A percentile compares a stretch with the other conserved stretches of the same genome.
These are phyloP conservation scores for Apodemia mormo DNA, from an alignment of 2,888 invertebrate genomes.

Conservation along the genomic window DNA sequence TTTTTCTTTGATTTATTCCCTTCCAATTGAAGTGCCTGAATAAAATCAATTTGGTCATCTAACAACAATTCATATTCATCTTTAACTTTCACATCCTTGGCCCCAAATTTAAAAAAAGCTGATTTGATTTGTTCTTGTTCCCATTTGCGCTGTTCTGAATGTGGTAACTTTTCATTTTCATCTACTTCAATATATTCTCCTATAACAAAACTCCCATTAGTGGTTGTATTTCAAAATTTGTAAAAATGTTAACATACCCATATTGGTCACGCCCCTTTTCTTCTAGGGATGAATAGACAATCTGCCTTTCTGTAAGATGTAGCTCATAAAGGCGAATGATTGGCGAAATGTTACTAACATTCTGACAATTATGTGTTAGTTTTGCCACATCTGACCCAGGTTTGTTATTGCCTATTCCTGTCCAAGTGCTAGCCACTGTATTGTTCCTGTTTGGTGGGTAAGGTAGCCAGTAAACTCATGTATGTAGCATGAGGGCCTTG, in stretches of 20 bases:
- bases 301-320: background rate
- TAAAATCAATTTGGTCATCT: constrained; percentile 99
- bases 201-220: constrained; percentile 42
- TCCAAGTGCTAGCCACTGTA: too few relatives aligned
- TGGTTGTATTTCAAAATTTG: background rate
- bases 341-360: too few relatives aligned
- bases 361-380: too few relatives aligned
- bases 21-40: constrained; percentile 92
- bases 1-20: constrained; percentile 82
- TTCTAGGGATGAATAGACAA: background rate
- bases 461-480: too few relatives aligned
- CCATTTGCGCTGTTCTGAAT: constrained; percentile 96
- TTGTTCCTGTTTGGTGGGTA: too few relatives aligned
- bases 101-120: constrained; percentile 96
- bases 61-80: constrained; percentile 95
- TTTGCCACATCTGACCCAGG: too few relatives aligned
- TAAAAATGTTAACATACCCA: too few relatives aligned
- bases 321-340: constrained; percentile 1
- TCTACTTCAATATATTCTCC: constrained; percentile 92
- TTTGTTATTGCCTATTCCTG: too few relatives aligned
- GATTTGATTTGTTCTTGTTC: constrained; percentile 98
- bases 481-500: too few relatives aligned
- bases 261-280: too few relatives aligned
- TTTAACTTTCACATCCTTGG: constrained; percentile 88
- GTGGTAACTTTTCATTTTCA: constrained; percentile 90